Percentiles rank a stretch among this genome's conserved stretches.
Evolutionary conservation across 2,888 invertebrate genomes (phyloP).

Genomic region (Erannis defoliaria): DNA sequence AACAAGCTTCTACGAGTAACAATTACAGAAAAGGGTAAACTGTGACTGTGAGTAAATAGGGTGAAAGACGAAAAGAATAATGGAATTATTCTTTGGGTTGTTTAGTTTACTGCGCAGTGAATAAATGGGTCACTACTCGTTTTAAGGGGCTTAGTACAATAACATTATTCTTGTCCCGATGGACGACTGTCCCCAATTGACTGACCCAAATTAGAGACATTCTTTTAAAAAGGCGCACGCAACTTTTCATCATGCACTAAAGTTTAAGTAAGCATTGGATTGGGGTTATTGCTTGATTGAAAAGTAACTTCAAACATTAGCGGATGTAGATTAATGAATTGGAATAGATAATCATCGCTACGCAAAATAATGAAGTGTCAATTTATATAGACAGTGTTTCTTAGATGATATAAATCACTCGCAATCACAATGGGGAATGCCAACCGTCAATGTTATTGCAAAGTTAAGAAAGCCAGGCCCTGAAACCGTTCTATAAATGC

Average conservation of each 20-base stretch:
- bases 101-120: slow-evolving; percentile 31
- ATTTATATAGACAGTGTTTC: slow-evolving; percentile 7
- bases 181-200: slow-evolving; percentile 47
- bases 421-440: slow-evolving; percentile 29
- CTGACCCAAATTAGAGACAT: slow-evolving; percentile 44
- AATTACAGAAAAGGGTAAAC: slow-evolving; percentile 54
- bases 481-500: slow-evolving; percentile 19
- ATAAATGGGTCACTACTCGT: slow-evolving; percentile 50
- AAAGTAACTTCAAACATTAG: neutral
- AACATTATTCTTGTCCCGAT: slow-evolving; percentile 52
- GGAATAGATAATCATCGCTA: slow-evolving; percentile 1
- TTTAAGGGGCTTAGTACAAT: slow-evolving; percentile 42
- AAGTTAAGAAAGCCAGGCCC: slow-evolving; percentile 33
- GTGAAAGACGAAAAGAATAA: slow-evolving; percentile 46
- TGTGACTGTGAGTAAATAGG: slow-evolving; percentile 52
- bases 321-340: neutral
- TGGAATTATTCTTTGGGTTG: slow-evolving; percentile 39
- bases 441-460: slow-evolving; percentile 29
- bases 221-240: slow-evolving; percentile 25
- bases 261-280: too few species aligned
- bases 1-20: slow-evolving; percentile 48
- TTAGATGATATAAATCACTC: slow-evolving; percentile 27
- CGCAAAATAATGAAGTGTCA: slow-evolving; percentile 12
- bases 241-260: neutral
- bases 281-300: neutral